These are phyloP conservation scores for Pholis gunnellus DNA, from an alignment of 2,113 vertebrate species.

Conservation along the genomic window DNA sequence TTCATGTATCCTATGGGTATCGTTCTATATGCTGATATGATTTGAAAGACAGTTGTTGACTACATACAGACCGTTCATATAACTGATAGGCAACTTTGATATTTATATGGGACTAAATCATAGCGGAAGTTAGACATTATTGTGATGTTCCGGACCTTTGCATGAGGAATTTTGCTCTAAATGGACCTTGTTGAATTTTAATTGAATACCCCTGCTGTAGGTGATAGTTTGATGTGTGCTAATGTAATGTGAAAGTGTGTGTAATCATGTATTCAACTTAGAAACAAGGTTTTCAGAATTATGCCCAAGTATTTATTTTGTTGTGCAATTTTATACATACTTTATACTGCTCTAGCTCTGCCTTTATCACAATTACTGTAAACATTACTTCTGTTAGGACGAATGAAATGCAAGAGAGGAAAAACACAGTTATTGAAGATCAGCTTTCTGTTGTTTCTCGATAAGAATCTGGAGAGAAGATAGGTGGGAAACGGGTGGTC, in stretches of 20 bases:
- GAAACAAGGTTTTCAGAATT: neutral
- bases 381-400: neutral
- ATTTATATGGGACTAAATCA: no score
- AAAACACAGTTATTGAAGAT: neutral
- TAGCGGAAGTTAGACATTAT: no score
- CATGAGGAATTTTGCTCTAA: no score
- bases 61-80: no score
- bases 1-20: slow-evolving; percentile 5
- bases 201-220: no score
- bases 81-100: no score
- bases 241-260: neutral
- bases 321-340: neutral
- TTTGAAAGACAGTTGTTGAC: no score
- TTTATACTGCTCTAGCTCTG: neutral
- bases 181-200: no score
- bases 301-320: neutral
- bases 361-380: neutral
- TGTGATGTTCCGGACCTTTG: no score
- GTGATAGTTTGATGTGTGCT: neutral
- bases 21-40: neutral
- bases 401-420: neutral
- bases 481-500: neutral
- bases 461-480: neutral
- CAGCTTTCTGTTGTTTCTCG: neutral
- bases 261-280: neutral